Conservation (phyloP, 1,140 invertebrate genomes). For the Danaus plexippus region DNA sequence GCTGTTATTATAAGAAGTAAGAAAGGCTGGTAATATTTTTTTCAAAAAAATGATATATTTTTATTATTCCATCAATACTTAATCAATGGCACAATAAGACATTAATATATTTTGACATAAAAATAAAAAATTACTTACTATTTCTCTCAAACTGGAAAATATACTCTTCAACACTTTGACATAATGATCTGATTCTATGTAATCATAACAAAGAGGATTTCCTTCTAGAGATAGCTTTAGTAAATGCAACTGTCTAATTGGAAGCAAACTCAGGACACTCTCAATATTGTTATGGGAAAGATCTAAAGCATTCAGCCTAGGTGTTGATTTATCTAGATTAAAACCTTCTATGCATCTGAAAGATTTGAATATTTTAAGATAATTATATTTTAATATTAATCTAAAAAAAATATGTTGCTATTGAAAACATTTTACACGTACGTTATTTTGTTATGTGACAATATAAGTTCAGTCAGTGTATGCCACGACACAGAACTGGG, state of each 20-base stretch:
- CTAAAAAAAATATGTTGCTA: neutral
- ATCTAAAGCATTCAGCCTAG: slow-evolving; percentile 33
- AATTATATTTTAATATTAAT: neutral
- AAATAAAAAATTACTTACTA: slow-evolving; percentile 37
- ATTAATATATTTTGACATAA: too few species aligned
- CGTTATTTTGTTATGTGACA: slow-evolving; percentile 46
- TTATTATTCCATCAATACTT: too few species aligned
- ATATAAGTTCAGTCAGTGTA: slow-evolving; percentile 29
- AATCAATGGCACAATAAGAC: too few species aligned
- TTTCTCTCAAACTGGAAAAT: slow-evolving; percentile 48
- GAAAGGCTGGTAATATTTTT: too few species aligned
- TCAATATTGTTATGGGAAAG: slow-evolving; percentile 42
- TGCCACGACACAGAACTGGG: slow-evolving; percentile 31
- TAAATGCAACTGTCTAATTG: slow-evolving; percentile 25
- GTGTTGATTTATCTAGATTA: slow-evolving; percentile 27
- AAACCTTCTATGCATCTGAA: slow-evolving; percentile 41
- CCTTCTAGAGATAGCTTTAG: slow-evolving; percentile 55
- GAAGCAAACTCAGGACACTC: slow-evolving; percentile 23
- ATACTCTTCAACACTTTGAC: slow-evolving; percentile 51
- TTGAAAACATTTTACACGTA: slow-evolving; percentile 25
- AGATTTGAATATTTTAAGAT: slow-evolving; percentile 10
- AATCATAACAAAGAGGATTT: slow-evolving; percentile 67
- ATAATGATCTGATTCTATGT: slow-evolving; percentile 55
- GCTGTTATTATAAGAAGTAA: too few species aligned
- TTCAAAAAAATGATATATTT: too few species aligned